Base-by-base conservation (phyloP, 2,888 invertebrate genomes). In the Hirudinaria manillensis region DNA sequence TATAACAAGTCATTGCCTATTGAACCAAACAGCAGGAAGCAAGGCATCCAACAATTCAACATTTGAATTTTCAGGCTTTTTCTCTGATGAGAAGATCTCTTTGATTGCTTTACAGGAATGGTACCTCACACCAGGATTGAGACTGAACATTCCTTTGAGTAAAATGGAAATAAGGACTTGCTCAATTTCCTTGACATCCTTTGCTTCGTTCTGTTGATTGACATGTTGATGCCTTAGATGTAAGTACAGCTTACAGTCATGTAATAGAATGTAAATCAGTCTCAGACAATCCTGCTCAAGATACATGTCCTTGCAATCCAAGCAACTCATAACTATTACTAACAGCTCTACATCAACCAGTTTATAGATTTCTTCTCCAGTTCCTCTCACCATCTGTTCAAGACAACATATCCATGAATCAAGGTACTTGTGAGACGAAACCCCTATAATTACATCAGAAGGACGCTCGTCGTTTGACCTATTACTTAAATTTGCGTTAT, bases 371-470 rank as follows among this genome's bases (percentile, higher is more conserved):
- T 61, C 34, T 4, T 13, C 34, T 7, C 73, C 73, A 73, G 34
- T 34, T 16, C 65, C 21, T 32, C 16, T 29, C n/a, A 61, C 36
- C n/a, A 73, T 55, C 29, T 65, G 56, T 24, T 32, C 36, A 16
- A 73, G 3, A 16, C 56, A 56, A 55, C 56, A 65, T 29, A 73
- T 29, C 73, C 73, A 73, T 29, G 73, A 53, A 56, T 73, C 73
- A 3, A 73, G 65, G 19, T 36, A 38, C 65, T 73, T 73, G 61
- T 61, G 61, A 36, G 38, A 29, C n/a, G 55, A 72, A 34, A 19
- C n/a, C 13, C 32, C 21, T 32, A 19, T 68, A 36, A 36, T 61
- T 24, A 13, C 24, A 61, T 61, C 27, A 3, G 27, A 29, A 7
- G 61, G 61, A 7, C 16, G 45, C 13, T 45, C 45, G 16, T 45